These are phyloP conservation scores for Varanus salvator DNA, from an alignment of 2,113 vertebrate species.

Conservation along the genomic window DNA sequence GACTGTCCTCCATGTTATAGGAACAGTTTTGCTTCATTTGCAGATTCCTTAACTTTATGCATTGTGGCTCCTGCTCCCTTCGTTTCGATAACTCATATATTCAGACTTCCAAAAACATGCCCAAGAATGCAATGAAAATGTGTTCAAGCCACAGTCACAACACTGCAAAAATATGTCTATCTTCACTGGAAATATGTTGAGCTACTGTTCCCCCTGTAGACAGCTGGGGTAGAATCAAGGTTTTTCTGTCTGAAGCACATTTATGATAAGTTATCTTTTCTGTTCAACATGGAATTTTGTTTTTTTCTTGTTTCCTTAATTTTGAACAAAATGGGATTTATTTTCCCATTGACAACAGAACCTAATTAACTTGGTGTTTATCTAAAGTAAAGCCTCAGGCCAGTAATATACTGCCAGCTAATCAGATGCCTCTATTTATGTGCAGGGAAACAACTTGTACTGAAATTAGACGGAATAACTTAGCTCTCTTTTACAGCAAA, in stretches of 20 bases:
- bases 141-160: background rate
- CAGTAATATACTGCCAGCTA: conserved; percentile 18
- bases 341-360: conserved; percentile 11
- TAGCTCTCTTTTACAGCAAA: background rate
- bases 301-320: conserved; percentile 9
- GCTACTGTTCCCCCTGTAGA: background rate
- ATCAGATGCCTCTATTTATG: conserved; percentile 24
- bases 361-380: conserved; percentile 32
- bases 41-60: background rate
- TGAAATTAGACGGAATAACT: conserved; percentile 26
- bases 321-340: conserved; percentile 17
- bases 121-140: background rate
- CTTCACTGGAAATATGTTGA: background rate
- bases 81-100: background rate
- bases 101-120: background rate
- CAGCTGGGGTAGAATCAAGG: too few species aligned
- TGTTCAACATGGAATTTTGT: background rate
- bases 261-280: background rate
- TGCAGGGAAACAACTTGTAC: background rate
- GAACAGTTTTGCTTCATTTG: background rate
- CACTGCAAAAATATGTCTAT: background rate
- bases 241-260: background rate
- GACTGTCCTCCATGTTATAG: background rate
- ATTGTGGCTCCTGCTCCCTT: background rate
- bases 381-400: conserved; percentile 27